A percentile compares a stretch with the other conserved stretches of the same genome.
Conservation (phyloP, 2,888 invertebrate species). For the Cyaniris semiargus region DNA sequence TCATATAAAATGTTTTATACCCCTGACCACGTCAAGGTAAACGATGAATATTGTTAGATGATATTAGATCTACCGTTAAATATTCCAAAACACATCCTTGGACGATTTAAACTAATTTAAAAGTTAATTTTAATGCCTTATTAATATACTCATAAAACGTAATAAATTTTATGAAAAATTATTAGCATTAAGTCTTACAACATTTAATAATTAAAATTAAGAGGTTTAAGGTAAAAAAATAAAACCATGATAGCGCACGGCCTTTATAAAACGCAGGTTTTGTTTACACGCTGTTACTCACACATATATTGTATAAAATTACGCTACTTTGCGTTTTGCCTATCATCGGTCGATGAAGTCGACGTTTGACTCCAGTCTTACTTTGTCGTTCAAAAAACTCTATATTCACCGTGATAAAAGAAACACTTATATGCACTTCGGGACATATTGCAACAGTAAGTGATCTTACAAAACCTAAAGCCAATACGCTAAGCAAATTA, state of each 20-base stretch:
- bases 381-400: background rate
- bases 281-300: background rate
- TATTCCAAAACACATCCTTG: conserved; percentile 26
- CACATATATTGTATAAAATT: too few relatives aligned
- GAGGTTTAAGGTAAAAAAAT: too few relatives aligned
- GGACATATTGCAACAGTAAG: conserved; percentile 14
- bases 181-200: too few relatives aligned
- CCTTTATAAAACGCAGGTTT: background rate
- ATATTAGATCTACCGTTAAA: background rate
- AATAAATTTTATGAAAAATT: background rate
- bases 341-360: too few relatives aligned
- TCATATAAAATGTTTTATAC: conserved; percentile 10
- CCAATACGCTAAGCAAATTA: conserved; percentile 55
- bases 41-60: background rate
- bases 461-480: conserved; percentile 40
- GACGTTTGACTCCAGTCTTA: too few relatives aligned
- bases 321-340: too few relatives aligned
- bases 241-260: too few relatives aligned
- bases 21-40: conserved; percentile 16
- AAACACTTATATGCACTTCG: conserved; percentile 12
- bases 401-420: conserved; percentile 18
- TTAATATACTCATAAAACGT: background rate
- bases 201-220: too few relatives aligned
- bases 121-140: background rate
- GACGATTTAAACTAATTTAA: conserved; percentile 16